Conservation (phyloP, 2,888 invertebrate species). For the Elysia crispata region DNA sequence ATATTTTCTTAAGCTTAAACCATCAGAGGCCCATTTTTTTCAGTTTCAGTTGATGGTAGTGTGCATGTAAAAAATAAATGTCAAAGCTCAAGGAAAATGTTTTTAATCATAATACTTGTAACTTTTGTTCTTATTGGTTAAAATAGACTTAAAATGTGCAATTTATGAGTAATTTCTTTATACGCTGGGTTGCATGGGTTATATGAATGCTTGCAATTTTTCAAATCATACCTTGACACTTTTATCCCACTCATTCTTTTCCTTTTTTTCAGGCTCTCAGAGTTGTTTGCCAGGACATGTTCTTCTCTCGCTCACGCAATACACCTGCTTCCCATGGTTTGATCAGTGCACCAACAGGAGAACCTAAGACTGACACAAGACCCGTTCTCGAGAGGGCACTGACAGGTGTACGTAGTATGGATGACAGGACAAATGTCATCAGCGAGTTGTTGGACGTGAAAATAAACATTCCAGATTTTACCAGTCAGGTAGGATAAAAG, state of each 20-base stretch:
- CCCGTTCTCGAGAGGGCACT: slow-evolving; percentile 70
- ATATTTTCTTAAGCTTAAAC: too few relatives aligned
- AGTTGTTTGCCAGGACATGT: slow-evolving; percentile 76
- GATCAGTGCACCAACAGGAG: slow-evolving; percentile 52
- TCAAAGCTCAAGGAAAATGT: too few relatives aligned
- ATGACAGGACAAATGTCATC: slow-evolving; percentile 66
- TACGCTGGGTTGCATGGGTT: too few relatives aligned
- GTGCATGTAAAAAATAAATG: too few relatives aligned
- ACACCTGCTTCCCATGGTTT: slow-evolving; percentile 61
- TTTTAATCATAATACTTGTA: too few relatives aligned
- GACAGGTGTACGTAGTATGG: slow-evolving; percentile 60
- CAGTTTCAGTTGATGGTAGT: too few relatives aligned
- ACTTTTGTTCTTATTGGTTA: too few relatives aligned
- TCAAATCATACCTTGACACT: neutral
- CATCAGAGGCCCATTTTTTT: too few relatives aligned
- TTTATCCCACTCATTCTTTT: neutral
- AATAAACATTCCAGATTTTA: slow-evolving; percentile 65
- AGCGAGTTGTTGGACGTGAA: slow-evolving; percentile 71
- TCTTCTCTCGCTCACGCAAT: slow-evolving; percentile 73
- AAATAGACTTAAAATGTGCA: too few relatives aligned
- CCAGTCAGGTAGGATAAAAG: slow-evolving; percentile 62
- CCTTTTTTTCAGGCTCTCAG: slow-evolving; percentile 64
- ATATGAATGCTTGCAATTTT: too few relatives aligned
- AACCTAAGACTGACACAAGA: slow-evolving; percentile 48
- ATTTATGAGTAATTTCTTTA: too few relatives aligned